These are phyloP conservation scores for Anhinga anhinga DNA, from an alignment of 2,113 vertebrate genomes.

Conservation along the genomic window DNA sequence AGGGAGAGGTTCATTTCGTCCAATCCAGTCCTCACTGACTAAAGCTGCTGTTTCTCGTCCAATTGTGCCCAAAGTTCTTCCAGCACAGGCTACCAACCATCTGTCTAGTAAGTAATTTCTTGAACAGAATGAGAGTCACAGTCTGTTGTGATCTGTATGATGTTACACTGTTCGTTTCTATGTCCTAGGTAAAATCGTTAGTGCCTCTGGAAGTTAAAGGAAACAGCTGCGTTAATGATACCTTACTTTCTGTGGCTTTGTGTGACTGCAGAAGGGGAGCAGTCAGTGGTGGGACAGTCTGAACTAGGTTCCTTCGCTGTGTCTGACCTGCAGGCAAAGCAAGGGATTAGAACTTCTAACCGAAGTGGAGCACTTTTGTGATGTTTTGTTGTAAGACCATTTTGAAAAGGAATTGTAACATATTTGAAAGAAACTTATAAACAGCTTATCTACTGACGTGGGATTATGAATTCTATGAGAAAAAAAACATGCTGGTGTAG, in stretches of 20 bases:
- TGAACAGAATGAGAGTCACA: background rate
- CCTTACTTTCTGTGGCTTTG: background rate
- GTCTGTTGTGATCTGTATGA: background rate
- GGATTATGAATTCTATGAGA: background rate
- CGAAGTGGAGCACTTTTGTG: background rate
- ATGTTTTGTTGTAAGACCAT: background rate
- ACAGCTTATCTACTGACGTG: background rate
- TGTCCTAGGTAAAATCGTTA: background rate
- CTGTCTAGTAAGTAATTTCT: constrained; percentile 84
- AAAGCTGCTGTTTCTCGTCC: constrained; percentile 83
- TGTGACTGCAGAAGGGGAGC: background rate
- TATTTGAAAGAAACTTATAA: background rate
- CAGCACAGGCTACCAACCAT: constrained; percentile 75
- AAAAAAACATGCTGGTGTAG: background rate
- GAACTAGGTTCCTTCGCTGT: background rate
- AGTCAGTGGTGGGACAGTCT: too few species aligned
- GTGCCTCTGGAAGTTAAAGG: background rate
- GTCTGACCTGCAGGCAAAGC: background rate
- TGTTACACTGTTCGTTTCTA: background rate
- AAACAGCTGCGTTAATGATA: background rate
- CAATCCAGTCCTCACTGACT: constrained; percentile 88
- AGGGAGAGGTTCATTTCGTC: constrained; percentile 93
- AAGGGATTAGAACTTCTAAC: background rate
- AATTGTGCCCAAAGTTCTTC: constrained; percentile 81
- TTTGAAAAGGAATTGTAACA: background rate